These are phyloP conservation scores for Acronicta psi DNA, from an alignment of 2,888 invertebrate species.

Conservation along the genomic window DNA sequence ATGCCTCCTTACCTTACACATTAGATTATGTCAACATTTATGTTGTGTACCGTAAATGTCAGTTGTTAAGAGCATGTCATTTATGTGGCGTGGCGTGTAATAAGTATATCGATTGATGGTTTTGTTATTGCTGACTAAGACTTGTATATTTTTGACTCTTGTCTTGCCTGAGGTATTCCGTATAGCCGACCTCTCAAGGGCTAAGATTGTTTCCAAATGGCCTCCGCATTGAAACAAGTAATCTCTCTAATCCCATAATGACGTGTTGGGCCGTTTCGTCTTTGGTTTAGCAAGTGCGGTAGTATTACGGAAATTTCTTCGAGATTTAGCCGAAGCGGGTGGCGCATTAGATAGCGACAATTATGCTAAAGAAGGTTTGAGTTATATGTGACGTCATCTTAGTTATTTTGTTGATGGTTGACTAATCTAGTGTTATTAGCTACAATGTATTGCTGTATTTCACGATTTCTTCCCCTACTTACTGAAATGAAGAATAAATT, in stretches of 20 bases:
- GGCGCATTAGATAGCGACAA: conserved; percentile 13
- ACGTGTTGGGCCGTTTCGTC: conserved; percentile 27
- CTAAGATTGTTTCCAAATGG: conserved; percentile 55
- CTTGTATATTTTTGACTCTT: too few relatives aligned
- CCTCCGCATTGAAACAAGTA: conserved; percentile 55
- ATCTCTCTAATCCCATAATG: conserved; percentile 50
- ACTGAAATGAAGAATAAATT: conserved; percentile 18
- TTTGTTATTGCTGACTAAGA: too few relatives aligned
- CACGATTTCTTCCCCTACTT: conserved; percentile 2
- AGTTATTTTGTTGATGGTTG: neutral
- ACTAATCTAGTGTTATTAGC: too few relatives aligned
- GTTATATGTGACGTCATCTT: neutral
- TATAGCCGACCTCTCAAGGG: too few relatives aligned
- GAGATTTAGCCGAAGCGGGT: conserved; percentile 12
- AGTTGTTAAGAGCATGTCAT: neutral
- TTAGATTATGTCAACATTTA: too few relatives aligned
- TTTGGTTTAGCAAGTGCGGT: conserved; percentile 38
- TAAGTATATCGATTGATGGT: neutral
- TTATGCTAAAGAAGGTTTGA: conserved; percentile 6
- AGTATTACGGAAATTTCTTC: conserved; percentile 35
- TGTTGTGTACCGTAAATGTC: too few relatives aligned
- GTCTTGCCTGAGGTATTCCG: too few relatives aligned
- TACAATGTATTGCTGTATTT: too few relatives aligned
- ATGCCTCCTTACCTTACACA: neutral
- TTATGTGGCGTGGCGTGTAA: conserved; percentile 1